Evolutionary conservation across 2,113 vertebrate species (phyloP).

Genomic region (Chunga burmeisteri): DNA sequence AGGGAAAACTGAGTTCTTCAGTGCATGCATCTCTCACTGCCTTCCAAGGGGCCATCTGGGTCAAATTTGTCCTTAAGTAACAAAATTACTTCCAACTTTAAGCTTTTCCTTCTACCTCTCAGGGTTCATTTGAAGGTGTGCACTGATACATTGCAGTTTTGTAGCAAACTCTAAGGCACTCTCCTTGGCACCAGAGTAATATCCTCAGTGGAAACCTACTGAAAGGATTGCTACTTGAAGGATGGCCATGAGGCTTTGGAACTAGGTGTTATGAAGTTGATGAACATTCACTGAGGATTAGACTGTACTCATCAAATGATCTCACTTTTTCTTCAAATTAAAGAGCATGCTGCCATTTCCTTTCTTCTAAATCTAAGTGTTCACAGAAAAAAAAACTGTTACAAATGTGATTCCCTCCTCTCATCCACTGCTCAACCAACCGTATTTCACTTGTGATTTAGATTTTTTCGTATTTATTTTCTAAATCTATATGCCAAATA

Average conservation of each 20-base stretch:
- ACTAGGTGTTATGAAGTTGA: slow-evolving; percentile 4
- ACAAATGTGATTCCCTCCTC: neutral
- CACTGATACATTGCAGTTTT: slow-evolving; percentile 25
- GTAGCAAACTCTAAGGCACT: slow-evolving; percentile 7
- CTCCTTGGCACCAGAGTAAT: neutral
- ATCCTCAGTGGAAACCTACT: slow-evolving; percentile 31
- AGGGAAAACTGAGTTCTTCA: neutral
- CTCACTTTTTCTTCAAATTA: slow-evolving; percentile 26
- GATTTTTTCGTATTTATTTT: neutral
- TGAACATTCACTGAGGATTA: slow-evolving; percentile 24
- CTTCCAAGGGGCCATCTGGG: neutral
- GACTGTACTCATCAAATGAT: neutral
- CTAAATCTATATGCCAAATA: neutral
- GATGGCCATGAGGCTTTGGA: neutral
- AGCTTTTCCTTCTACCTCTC: neutral
- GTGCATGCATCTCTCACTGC: neutral
- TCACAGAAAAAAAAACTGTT: neutral
- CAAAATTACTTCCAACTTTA: neutral
- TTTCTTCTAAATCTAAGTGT: neutral
- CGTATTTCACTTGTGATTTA: neutral
- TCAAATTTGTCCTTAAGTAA: slow-evolving; percentile 6
- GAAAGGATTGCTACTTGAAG: slow-evolving; percentile 9
- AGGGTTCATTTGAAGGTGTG: slow-evolving; percentile 27
- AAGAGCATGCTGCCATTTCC: neutral
- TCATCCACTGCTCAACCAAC: neutral